A percentile compares a stretch with the other conserved stretches of the same genome.
phyloP scores from a whole-genome alignment of 1,140 invertebrate genomes.

The Eumeta japonica region DNA sequence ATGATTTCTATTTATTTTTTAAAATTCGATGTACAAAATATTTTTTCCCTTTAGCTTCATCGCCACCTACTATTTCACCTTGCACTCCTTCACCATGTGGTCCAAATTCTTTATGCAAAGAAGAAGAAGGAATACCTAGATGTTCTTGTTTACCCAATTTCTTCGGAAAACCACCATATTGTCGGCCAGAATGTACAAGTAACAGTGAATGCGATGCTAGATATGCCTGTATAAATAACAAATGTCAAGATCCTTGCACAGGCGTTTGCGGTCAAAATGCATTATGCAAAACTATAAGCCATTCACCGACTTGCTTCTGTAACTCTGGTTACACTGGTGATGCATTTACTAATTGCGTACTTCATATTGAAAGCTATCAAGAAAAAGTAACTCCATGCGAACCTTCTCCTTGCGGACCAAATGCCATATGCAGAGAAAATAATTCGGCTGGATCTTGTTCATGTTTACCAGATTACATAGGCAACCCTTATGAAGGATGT shows the following conservation, averaged over 20 bases:
- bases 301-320: constrained; percentile 69
- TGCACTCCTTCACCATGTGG: constrained; percentile 73
- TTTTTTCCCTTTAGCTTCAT: constrained; percentile 31
- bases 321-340: constrained; percentile 59
- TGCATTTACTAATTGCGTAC: constrained; percentile 61
- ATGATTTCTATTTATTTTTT: constrained; percentile 9
- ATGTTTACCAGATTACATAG: constrained; percentile 66
- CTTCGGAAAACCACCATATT: constrained; percentile 69
- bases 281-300: constrained; percentile 67
- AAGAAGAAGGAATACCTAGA: constrained; percentile 57
- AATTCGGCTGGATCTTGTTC: constrained; percentile 66
- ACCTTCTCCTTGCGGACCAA: constrained; percentile 69
- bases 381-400: constrained; percentile 57
- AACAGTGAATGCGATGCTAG: constrained; percentile 72
- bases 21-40: constrained; percentile 6
- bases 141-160: constrained; percentile 68
- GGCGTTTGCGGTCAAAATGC: constrained; percentile 70
- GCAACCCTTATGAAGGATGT: constrained; percentile 73
- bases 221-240: constrained; percentile 70
- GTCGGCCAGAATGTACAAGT: constrained; percentile 70
- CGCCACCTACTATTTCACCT: constrained; percentile 48
- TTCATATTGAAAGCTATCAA: constrained; percentile 10
- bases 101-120: constrained; percentile 71
- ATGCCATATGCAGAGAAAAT: constrained; percentile 65
- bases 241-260: constrained; percentile 72